Evolutionary conservation across 2,113 vertebrate species (phyloP).

Genomic region (Echinops telfairi): DNA sequence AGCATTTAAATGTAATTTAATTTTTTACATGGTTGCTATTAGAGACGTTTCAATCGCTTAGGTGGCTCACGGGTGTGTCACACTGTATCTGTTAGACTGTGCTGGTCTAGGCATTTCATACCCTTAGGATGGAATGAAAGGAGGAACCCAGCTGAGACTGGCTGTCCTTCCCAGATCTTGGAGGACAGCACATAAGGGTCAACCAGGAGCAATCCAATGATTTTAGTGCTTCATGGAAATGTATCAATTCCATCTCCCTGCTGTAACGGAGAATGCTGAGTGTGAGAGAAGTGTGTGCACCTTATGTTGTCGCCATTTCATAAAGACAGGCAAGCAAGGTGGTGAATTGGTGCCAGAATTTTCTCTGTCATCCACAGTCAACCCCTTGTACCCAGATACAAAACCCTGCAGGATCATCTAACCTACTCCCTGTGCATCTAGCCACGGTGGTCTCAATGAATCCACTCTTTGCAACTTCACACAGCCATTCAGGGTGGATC

Average conservation of each 20-base stretch:
- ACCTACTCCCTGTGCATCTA: background rate
- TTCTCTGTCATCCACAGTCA: background rate
- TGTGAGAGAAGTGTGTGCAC: background rate
- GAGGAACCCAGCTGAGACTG: background rate
- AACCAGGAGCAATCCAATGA: slow-evolving; percentile 20
- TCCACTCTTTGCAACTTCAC: background rate
- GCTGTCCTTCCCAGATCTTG: background rate
- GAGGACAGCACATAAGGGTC: background rate
- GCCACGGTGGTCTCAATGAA: background rate
- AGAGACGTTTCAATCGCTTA: background rate
- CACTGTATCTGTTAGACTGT: background rate
- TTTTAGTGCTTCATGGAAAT: background rate
- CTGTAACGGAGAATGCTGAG: slow-evolving; percentile 43
- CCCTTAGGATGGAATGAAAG: background rate
- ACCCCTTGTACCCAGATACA: background rate
- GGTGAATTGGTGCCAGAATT: background rate
- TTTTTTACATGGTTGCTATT: background rate
- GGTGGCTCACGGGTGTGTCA: background rate
- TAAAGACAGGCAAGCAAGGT: slow-evolving; percentile 3
- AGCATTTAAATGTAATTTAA: background rate
- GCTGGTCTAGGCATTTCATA: background rate
- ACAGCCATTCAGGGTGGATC: background rate
- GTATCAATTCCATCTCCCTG: slow-evolving; percentile 19
- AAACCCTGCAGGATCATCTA: background rate
- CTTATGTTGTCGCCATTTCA: background rate